These are phyloP conservation scores for Incurvaria masculella DNA, from an alignment of 2,888 invertebrate genomes.

Conservation along the genomic window DNA sequence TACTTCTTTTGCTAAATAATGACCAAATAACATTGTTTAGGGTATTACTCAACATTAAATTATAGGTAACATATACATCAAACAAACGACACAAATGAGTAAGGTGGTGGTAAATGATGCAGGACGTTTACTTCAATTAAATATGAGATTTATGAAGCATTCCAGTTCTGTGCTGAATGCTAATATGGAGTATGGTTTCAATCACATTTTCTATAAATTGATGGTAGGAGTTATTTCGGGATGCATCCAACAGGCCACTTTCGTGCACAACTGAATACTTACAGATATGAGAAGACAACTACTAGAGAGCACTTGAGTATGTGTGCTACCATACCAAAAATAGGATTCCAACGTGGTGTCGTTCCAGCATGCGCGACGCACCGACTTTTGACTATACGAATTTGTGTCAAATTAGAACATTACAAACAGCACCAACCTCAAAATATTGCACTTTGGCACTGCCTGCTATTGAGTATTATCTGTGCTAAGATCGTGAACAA, in stretches of 20 bases:
- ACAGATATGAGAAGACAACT: background rate
- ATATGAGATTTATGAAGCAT: background rate
- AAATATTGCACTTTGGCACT: too few relatives aligned
- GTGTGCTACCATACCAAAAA: too few relatives aligned
- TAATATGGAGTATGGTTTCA: background rate
- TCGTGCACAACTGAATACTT: background rate
- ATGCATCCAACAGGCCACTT: background rate
- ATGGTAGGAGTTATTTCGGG: background rate
- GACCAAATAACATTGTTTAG: slow-evolving; percentile 32
- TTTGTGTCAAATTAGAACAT: too few relatives aligned
- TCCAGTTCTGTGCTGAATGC: background rate
- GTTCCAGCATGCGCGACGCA: too few relatives aligned
- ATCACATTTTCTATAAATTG: background rate
- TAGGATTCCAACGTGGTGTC: background rate
- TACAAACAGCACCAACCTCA: too few relatives aligned
- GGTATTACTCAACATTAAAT: slow-evolving; percentile 16
- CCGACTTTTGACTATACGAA: too few relatives aligned
- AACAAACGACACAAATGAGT: slow-evolving; percentile 35
- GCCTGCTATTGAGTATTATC: too few relatives aligned
- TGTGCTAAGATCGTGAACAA: too few relatives aligned
- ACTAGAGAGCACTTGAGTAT: too few relatives aligned
- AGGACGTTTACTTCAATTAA: background rate
- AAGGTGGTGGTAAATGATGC: background rate
- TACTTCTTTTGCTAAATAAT: slow-evolving; percentile 50
- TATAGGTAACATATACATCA: slow-evolving; percentile 17